phyloP scores from a whole-genome alignment of 2,888 invertebrate species.

The Spodoptera littoralis region DNA sequence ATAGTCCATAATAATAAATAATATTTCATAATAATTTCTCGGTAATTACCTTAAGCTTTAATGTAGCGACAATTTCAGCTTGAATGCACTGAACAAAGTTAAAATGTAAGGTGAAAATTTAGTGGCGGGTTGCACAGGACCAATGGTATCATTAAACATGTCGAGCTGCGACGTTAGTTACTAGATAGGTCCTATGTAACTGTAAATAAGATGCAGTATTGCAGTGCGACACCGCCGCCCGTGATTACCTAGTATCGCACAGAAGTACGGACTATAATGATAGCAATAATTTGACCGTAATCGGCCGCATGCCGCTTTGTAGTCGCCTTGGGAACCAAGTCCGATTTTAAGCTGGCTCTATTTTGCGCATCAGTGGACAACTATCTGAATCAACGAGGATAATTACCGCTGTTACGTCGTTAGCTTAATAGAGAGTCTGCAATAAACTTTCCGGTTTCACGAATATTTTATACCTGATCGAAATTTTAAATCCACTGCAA shows the following conservation, averaged over 20 bases:
- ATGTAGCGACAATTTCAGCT: conserved; percentile 27
- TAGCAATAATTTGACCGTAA: conserved; percentile 87
- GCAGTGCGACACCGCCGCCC: conserved; percentile 68
- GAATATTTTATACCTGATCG: conserved; percentile 48
- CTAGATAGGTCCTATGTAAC: conserved; percentile 57
- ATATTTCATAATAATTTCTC: conserved; percentile 28
- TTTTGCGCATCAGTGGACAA: conserved; percentile 84
- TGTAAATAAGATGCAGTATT: conserved; percentile 72
- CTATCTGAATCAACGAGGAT: conserved; percentile 81
- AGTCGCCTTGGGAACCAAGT: conserved; percentile 83
- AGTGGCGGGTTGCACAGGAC: conserved; percentile 34
- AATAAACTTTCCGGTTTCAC: conserved; percentile 54
- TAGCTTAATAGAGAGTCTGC: conserved; percentile 68
- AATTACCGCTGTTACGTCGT: conserved; percentile 75
- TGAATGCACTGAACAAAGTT: conserved; percentile 34
- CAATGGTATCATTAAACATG: conserved; percentile 51
- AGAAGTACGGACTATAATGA: conserved; percentile 80
- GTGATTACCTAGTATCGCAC: conserved; percentile 78
- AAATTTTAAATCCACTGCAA: conserved; percentile 43
- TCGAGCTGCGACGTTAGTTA: conserved; percentile 36
- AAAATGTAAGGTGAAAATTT: conserved; percentile 50
- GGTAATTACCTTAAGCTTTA: conserved; percentile 22
- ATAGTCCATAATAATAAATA: conserved; percentile 23
- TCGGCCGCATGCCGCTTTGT: conserved; percentile 83
- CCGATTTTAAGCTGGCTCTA: conserved; percentile 83